Percentiles rank a stretch among this genome's conserved stretches.
Conservation (phyloP, 2,797 vertebrate genomes). For the Leontopithecus rosalia region DNA sequence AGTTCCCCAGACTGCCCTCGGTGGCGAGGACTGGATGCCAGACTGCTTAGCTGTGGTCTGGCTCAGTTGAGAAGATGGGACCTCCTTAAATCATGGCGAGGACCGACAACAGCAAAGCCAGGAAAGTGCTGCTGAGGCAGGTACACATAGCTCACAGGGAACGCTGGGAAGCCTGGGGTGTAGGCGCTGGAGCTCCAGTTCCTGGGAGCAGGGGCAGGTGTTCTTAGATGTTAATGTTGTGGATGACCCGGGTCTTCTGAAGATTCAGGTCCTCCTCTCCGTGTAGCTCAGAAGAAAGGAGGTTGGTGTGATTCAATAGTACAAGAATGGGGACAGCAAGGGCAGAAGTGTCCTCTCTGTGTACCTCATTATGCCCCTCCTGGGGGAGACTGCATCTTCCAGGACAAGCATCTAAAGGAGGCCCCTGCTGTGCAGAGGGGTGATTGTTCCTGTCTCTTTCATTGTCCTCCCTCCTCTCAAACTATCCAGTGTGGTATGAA, state of each 20-base stretch:
- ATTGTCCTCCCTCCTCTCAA: not conserved
- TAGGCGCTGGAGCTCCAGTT: not conserved
- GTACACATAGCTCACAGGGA: not conserved
- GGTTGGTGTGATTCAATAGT: not conserved
- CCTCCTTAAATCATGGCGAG: not conserved
- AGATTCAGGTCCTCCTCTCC: not conserved
- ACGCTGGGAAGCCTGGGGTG: not conserved
- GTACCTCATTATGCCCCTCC: not conserved
- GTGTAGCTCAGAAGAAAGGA: conserved; percentile 11
- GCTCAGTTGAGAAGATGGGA: not conserved
- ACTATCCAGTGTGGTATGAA: not conserved
- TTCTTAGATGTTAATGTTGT: not conserved
- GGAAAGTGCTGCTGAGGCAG: not conserved
- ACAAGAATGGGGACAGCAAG: not conserved
- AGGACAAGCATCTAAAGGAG: not conserved
- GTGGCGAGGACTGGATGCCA: not conserved
- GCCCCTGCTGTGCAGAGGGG: not conserved
- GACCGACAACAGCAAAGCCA: not conserved
- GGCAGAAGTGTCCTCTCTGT: not conserved
- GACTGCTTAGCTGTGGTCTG: not conserved
- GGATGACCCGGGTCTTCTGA: not conserved
- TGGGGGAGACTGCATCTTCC: not conserved
- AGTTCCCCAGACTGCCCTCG: not conserved
- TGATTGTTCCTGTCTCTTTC: not conserved
- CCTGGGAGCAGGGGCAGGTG: not conserved